Evolutionary conservation across 2,113 vertebrate species (phyloP).

Genomic region (Limanda limanda): DNA sequence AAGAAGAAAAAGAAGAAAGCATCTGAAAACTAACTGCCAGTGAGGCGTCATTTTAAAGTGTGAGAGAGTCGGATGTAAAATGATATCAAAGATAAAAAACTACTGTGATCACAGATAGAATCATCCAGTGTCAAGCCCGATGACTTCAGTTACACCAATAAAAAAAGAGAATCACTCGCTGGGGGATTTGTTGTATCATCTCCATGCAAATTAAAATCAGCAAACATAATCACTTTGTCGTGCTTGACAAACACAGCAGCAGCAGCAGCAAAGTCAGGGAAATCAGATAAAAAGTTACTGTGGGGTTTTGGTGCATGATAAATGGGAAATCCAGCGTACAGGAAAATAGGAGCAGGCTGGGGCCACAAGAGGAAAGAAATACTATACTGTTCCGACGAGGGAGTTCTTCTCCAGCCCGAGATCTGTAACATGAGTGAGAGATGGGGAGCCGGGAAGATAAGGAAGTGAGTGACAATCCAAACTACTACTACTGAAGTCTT

Average conservation of each 20-base stretch:
- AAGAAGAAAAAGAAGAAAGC: no score
- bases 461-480: no score
- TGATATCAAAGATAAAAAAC: neutral
- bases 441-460: no score
- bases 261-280: neutral
- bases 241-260: neutral
- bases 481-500: no score
- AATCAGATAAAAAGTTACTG: neutral
- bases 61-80: neutral
- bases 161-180: neutral
- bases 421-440: no score
- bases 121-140: neutral
- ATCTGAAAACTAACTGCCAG: no score
- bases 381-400: neutral
- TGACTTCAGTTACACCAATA: neutral
- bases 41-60: neutral
- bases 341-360: neutral
- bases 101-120: neutral
- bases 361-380: neutral
- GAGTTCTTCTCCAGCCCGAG: neutral
- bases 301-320: neutral
- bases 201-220: neutral
- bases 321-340: neutral
- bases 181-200: neutral
- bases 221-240: neutral